Evolutionary conservation across 2,888 invertebrate genomes (phyloP).

Genomic region (Empis stercorea): DNA sequence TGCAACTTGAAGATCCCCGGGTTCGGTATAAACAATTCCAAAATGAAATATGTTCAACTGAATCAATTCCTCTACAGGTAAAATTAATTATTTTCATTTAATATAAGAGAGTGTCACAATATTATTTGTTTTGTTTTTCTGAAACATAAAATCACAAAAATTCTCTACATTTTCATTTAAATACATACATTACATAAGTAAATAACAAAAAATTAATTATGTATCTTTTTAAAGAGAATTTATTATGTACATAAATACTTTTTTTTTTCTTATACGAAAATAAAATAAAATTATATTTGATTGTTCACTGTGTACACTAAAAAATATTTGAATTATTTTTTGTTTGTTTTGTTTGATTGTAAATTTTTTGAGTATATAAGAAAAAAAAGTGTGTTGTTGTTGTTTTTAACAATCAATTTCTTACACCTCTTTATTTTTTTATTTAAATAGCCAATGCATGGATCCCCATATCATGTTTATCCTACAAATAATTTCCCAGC

Average conservation of each 20-base stretch:
- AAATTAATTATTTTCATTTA: slow-evolving; percentile 11
- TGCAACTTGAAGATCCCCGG: slow-evolving; percentile 67
- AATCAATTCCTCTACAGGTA: slow-evolving; percentile 53
- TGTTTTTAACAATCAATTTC: background rate
- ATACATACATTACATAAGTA: no score
- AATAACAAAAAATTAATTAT: no score
- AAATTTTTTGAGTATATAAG: background rate
- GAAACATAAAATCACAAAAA: background rate
- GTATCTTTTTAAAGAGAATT: no score
- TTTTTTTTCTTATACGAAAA: no score
- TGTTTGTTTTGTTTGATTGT: background rate
- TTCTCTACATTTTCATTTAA: slow-evolving; percentile 5
- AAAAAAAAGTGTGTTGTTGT: no score
- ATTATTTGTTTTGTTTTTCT: no score
- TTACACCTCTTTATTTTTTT: slow-evolving; percentile 5
- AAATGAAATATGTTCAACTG: slow-evolving; percentile 40
- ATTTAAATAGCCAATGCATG: slow-evolving; percentile 41
- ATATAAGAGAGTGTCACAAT: no score
- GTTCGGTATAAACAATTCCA: slow-evolving; percentile 41
- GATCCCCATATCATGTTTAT: slow-evolving; percentile 63
- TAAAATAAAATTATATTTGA: no score
- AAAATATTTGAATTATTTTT: no score
- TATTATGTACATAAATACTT: background rate
- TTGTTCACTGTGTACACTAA: no score
- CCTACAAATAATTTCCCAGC: slow-evolving; percentile 48